phyloP scores from a whole-genome alignment of 2,888 invertebrate genomes.

The Drosophila anomelani region DNA sequence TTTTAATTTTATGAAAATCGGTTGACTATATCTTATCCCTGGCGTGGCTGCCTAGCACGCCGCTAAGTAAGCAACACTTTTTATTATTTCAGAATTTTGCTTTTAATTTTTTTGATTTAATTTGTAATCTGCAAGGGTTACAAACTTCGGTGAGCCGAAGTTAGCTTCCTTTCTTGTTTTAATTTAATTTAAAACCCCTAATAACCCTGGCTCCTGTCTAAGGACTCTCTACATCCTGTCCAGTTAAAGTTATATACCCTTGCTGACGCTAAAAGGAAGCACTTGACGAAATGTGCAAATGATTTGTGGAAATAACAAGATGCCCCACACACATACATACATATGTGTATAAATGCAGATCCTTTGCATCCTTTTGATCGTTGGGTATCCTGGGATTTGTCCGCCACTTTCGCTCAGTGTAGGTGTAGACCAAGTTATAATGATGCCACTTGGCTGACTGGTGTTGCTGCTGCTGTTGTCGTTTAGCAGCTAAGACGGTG shows the following conservation, averaged over 20 bases:
- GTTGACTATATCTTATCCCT: too few species aligned
- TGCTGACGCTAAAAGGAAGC: neutral
- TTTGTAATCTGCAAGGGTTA: too few species aligned
- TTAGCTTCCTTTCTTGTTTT: neutral
- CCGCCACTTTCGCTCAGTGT: slow-evolving; percentile 48
- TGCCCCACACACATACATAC: neutral
- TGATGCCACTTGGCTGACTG: slow-evolving; percentile 63
- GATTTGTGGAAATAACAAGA: slow-evolving; percentile 36
- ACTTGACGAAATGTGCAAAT: slow-evolving; percentile 40
- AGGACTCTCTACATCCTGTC: neutral
- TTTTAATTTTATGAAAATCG: too few species aligned
- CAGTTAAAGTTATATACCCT: neutral
- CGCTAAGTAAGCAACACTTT: too few species aligned
- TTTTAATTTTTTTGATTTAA: too few species aligned
- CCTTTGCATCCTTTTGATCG: neutral
- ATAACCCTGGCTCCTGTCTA: neutral
- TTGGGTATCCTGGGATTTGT: neutral
- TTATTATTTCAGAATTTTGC: too few species aligned
- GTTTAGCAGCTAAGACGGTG: slow-evolving; percentile 78
- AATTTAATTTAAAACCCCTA: neutral
- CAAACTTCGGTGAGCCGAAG: too few species aligned
- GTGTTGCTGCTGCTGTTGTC: slow-evolving; percentile 47
- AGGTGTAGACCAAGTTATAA: slow-evolving; percentile 70
- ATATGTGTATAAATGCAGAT: neutral
- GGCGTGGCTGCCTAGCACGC: too few species aligned